Evolutionary conservation across 2,888 invertebrate species (phyloP).

Genomic region (Amphipoea oculea): DNA sequence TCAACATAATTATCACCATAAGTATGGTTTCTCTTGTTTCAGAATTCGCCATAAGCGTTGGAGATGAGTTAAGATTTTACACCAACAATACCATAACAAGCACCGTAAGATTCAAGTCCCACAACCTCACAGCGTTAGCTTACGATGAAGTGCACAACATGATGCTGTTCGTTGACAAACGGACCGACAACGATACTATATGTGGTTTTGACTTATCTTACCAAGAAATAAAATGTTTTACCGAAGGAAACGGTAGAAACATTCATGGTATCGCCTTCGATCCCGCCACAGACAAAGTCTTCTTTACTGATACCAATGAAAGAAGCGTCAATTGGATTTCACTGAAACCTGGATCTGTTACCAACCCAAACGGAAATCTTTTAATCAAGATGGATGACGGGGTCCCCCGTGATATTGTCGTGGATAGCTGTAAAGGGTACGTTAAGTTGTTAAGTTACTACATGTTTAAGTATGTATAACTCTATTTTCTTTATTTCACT

Average conservation of each 20-base stretch:
- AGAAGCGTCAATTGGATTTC: constrained; percentile 88
- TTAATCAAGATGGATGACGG: constrained; percentile 78
- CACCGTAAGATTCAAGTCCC: background rate
- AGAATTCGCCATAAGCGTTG: too few species aligned
- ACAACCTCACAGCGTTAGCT: constrained; percentile 91
- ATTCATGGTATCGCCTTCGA: constrained; percentile 95
- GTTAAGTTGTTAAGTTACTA: constrained; percentile 55
- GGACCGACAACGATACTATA: constrained; percentile 92
- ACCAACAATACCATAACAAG: constrained; percentile 73
- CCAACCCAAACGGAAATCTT: constrained; percentile 80
- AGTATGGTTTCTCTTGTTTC: too few species aligned
- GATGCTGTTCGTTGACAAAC: constrained; percentile 92
- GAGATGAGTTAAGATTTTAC: too few species aligned
- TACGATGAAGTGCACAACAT: constrained; percentile 92
- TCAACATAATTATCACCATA: too few species aligned
- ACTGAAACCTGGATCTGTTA: constrained; percentile 72
- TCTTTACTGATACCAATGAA: constrained; percentile 91
- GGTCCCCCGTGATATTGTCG: constrained; percentile 12
- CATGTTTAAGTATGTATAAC: background rate
- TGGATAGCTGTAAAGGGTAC: constrained; percentile 26
- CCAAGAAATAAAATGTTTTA: constrained; percentile 81
- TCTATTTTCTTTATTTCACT: too few species aligned
- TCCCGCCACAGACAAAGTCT: constrained; percentile 92
- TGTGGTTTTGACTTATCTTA: constrained; percentile 88
- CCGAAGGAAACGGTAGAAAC: constrained; percentile 89